Conservation (phyloP, 2,797 vertebrate species). For the Taeniopygia guttata region DNA sequence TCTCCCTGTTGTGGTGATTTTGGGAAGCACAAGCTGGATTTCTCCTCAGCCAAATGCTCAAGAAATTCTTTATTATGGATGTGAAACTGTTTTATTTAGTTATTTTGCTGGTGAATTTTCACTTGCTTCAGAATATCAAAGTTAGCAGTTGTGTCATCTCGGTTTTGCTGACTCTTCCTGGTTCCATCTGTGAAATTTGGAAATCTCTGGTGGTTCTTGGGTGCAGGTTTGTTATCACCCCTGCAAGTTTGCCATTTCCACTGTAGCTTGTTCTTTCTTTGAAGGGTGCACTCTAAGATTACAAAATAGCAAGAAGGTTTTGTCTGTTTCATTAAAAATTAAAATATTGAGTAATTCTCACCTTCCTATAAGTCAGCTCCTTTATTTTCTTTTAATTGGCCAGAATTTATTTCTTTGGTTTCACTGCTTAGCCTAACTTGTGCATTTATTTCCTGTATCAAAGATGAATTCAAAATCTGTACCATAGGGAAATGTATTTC, state of each 20-base stretch:
- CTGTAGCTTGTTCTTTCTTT: neutral
- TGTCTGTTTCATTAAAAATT: neutral
- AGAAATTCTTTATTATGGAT: neutral
- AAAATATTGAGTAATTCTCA: neutral
- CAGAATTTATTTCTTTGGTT: neutral
- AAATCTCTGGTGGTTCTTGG: neutral
- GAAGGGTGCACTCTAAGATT: neutral
- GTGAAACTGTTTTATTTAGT: neutral
- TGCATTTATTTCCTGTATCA: neutral
- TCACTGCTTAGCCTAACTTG: neutral
- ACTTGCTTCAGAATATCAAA: neutral
- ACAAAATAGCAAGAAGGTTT: neutral
- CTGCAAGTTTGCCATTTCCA: neutral
- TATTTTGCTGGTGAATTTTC: neutral
- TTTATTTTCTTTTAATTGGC: neutral
- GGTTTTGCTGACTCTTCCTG: neutral
- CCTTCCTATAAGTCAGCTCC: neutral
- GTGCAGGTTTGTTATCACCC: neutral
- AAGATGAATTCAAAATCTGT: neutral
- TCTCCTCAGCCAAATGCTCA: neutral
- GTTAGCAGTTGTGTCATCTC: neutral
- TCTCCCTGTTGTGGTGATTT: neutral
- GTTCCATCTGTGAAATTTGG: neutral
- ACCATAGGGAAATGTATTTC: fast-evolving
- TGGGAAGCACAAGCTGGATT: neutral